A percentile compares a stretch with the other conserved stretches of the same genome.
Conservation (phyloP, 2,888 invertebrate genomes). For the Heliconius cydno region DNA sequence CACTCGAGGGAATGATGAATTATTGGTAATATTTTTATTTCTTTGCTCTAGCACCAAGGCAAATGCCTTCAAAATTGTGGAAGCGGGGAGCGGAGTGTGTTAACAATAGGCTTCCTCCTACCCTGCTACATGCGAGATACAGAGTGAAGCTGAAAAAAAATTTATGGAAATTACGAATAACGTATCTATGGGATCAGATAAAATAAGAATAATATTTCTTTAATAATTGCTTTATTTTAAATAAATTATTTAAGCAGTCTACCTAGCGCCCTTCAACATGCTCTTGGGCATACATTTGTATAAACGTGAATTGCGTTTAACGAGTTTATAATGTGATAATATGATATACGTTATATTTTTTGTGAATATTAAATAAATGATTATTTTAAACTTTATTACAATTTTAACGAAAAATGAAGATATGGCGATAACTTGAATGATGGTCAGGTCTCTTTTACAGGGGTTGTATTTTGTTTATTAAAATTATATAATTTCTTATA, state of each 20-base stretch:
- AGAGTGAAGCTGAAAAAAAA: no score
- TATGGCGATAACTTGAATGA: background rate
- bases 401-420: background rate
- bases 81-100: no score
- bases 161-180: background rate
- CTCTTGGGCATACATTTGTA: conserved; percentile 42
- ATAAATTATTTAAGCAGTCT: conserved; percentile 47
- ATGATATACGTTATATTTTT: background rate
- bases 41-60: no score
- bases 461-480: background rate
- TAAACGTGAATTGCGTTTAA: conserved; percentile 28
- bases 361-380: conserved; percentile 2
- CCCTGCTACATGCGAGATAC: no score
- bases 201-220: conserved; percentile 7
- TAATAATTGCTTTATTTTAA: conserved; percentile 44
- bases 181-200: background rate
- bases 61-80: no score
- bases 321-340: background rate
- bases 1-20: no score
- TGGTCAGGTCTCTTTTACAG: background rate
- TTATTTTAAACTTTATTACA: background rate
- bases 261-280: conserved; percentile 50
- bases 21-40: no score
- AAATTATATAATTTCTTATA: background rate
- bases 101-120: no score